phyloP scores from a whole-genome alignment of 2,888 invertebrate genomes.

The Hydrotaea cyrtoneurina region DNA sequence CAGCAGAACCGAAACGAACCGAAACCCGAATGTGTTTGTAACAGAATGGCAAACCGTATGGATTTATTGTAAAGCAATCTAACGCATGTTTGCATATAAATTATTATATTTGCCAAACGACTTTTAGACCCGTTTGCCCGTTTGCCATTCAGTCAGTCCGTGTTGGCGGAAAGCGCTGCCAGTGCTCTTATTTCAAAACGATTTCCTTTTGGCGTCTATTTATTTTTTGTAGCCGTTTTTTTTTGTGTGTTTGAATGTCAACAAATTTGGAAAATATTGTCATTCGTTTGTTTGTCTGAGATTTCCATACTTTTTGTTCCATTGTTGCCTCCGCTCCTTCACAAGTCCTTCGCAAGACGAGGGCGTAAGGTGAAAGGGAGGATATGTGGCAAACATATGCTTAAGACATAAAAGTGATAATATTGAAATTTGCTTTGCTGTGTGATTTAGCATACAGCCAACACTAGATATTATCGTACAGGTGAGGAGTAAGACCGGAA shows the following conservation, averaged over 20 bases:
- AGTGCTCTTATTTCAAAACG: background rate
- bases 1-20: background rate
- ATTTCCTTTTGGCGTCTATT: background rate
- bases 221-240: conserved; percentile 9
- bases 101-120: conserved; percentile 67
- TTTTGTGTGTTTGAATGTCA: conserved; percentile 54
- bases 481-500: background rate
- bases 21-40: background rate
- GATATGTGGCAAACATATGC: conserved; percentile 58
- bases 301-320: background rate
- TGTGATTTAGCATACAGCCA: conserved; percentile 47
- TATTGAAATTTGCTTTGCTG: conserved; percentile 54
- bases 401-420: conserved; percentile 57
- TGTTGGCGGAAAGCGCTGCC: background rate
- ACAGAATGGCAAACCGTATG: conserved; percentile 36
- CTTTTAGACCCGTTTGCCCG: background rate
- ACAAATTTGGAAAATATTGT: conserved; percentile 51
- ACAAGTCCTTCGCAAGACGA: background rate
- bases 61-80: conserved; percentile 68
- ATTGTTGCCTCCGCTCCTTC: background rate
- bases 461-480: background rate
- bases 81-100: conserved; percentile 69
- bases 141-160: background rate
- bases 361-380: too few species aligned
- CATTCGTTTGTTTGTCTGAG: conserved; percentile 6